These are phyloP conservation scores for Neomonachus schauinslandi DNA, from an alignment of 2,113 vertebrate genomes.

Conservation along the genomic window DNA sequence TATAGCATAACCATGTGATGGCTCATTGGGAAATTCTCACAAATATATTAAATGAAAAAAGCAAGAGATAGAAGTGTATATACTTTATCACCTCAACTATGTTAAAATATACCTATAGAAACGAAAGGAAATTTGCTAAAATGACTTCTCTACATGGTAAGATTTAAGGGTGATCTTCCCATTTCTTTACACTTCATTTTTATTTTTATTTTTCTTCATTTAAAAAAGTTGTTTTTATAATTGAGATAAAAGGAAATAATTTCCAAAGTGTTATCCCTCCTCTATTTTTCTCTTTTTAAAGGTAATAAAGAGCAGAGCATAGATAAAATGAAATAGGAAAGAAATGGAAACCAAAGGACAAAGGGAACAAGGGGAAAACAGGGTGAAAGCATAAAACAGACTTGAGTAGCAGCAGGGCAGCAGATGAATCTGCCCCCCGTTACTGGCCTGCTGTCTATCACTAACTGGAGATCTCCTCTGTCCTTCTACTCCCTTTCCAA, in stretches of 20 bases:
- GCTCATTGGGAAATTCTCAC: not conserved
- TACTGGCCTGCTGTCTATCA: not conserved
- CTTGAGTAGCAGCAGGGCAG: not conserved
- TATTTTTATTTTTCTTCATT: slow-evolving; percentile 46
- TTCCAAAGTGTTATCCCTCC: slow-evolving; percentile 3
- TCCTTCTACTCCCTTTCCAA: slow-evolving; percentile 32
- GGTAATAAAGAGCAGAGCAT: not conserved
- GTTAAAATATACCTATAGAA: slow-evolving; percentile 18
- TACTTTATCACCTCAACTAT: slow-evolving; percentile 1
- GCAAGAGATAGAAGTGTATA: not conserved
- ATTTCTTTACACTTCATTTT: not conserved
- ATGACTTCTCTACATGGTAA: slow-evolving; percentile 17
- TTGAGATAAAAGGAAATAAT: not conserved
- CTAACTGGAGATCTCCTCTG: not conserved
- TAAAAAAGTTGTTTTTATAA: slow-evolving; percentile 53
- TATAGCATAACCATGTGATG: not conserved
- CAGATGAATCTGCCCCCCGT: not conserved
- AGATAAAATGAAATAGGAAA: not conserved
- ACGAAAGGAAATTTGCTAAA: slow-evolving; percentile 47
- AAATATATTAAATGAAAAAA: slow-evolving; percentile 46
- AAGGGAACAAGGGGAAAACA: not conserved
- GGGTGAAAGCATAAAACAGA: not conserved
- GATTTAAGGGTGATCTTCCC: not conserved
- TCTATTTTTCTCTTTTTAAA: slow-evolving; percentile 35
- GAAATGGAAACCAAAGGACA: not conserved